phyloP scores from a whole-genome alignment of 2,797 vertebrate species.

The Chelonia mydas region DNA sequence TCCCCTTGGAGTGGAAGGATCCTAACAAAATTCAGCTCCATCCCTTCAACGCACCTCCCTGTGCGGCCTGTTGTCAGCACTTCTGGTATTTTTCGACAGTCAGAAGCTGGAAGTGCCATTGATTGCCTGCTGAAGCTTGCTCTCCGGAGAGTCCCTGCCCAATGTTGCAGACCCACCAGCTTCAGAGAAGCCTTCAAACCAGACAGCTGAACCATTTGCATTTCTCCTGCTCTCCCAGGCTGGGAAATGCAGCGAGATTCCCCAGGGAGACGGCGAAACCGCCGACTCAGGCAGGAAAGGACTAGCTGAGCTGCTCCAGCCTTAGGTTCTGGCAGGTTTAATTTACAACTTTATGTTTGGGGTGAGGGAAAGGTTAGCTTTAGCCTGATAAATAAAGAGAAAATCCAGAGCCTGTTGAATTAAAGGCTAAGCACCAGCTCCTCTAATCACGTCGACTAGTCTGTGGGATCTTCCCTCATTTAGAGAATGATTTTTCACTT shows the following conservation, averaged over 20 bases:
- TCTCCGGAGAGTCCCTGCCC: rapidly evolving
- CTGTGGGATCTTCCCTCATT: constrained; percentile 69
- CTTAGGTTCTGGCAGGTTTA: constrained; percentile 33
- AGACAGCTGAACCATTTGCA: neutral
- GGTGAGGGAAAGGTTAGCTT: constrained; percentile 27
- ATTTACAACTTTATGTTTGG: constrained; percentile 41
- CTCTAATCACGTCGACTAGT: constrained; percentile 66
- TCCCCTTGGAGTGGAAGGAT: neutral
- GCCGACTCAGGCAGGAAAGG: rapidly evolving
- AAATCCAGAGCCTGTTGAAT: constrained; percentile 58
- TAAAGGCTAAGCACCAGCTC: constrained; percentile 65
- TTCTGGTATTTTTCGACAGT: neutral
- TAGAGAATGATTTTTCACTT: constrained; percentile 67
- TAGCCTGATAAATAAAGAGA: constrained; percentile 45
- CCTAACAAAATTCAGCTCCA: neutral
- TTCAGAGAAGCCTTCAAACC: neutral
- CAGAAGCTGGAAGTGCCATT: neutral
- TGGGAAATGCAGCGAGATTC: rapidly evolving
- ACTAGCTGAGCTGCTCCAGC: neutral
- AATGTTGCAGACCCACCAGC: neutral
- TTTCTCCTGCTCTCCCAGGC: neutral
- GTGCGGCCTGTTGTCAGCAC: neutral
- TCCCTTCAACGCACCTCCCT: neutral
- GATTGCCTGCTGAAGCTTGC: rapidly evolving
- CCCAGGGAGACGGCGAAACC: neutral